phyloP scores from a whole-genome alignment of 2,888 invertebrate genomes.

The Pterostichus madidus region DNA sequence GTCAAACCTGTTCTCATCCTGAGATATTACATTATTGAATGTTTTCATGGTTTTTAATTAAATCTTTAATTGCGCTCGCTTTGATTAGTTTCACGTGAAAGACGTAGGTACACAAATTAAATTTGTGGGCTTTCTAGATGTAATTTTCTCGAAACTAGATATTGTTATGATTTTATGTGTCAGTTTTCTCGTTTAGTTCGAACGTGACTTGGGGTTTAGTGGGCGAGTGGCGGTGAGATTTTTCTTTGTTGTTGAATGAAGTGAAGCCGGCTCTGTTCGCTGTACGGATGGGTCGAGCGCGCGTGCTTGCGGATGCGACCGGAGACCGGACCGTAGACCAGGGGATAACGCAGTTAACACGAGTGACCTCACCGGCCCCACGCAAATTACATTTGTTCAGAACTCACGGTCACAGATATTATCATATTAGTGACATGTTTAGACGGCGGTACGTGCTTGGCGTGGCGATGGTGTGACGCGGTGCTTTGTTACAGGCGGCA shows the following conservation, averaged over 20 bases:
- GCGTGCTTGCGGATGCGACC: constrained; percentile 14
- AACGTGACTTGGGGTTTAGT: constrained; percentile 8
- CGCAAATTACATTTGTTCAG: constrained; percentile 63
- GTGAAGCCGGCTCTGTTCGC: neutral
- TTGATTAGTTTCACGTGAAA: neutral
- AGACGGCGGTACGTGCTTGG: constrained; percentile 48
- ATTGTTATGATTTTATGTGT: constrained; percentile 44
- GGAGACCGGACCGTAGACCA: constrained; percentile 8
- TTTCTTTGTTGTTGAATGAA: constrained; percentile 17
- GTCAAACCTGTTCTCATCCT: constrained; percentile 6
- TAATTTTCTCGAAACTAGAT: constrained; percentile 7
- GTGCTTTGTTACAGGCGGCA: constrained; percentile 1
- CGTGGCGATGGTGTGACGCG: neutral
- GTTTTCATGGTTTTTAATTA: constrained; percentile 28
- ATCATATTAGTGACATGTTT: constrained; percentile 66
- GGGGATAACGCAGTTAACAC: constrained; percentile 49
- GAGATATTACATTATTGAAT: constrained; percentile 31
- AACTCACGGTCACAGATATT: constrained; percentile 62
- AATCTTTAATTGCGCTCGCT: constrained; percentile 15
- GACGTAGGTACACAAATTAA: constrained; percentile 4
- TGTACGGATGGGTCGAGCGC: neutral
- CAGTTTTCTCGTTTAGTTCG: constrained; percentile 28
- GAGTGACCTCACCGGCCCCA: constrained; percentile 48
- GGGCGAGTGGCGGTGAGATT: constrained; percentile 5
- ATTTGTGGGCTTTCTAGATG: neutral